Conservation (phyloP, 2,113 vertebrate genomes). For the Mohoua ochrocephala region DNA sequence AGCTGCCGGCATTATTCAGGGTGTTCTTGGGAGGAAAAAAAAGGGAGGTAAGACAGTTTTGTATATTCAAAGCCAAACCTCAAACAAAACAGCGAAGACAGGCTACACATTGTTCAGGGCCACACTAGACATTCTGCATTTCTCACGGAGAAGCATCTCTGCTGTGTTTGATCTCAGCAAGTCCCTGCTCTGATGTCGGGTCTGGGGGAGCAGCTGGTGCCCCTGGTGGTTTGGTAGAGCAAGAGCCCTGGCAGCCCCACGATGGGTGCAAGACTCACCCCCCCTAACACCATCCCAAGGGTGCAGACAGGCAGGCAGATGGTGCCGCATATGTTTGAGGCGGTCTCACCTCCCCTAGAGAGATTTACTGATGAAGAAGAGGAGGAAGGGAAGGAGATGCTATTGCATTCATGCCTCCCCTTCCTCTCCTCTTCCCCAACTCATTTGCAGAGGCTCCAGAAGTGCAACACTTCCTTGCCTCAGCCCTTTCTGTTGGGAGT, state of each 20-base stretch:
- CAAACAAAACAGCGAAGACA: neutral
- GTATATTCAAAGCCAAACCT: neutral
- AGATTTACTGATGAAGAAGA: neutral
- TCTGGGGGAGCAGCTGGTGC: neutral
- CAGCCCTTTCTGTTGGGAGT: neutral
- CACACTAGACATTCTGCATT: fast-evolving
- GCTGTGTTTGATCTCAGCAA: neutral
- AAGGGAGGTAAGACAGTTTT: neutral
- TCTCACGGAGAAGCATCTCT: neutral
- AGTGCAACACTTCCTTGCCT: neutral
- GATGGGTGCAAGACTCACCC: neutral
- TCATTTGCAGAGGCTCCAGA: neutral
- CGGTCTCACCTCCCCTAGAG: neutral
- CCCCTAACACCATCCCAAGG: neutral
- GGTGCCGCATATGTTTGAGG: neutral
- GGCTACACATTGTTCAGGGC: neutral
- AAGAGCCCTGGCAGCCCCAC: neutral
- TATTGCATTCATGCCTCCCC: fast-evolving
- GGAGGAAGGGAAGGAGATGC: neutral
- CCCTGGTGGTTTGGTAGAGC: neutral
- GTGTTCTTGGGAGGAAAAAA: neutral
- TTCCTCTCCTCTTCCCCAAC: neutral
- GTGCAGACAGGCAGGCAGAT: neutral
- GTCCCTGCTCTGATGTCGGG: neutral
- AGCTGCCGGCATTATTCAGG: neutral